These are phyloP conservation scores for Chaetogeoica ovagalla DNA, from an alignment of 2,888 invertebrate genomes.

Conservation along the genomic window DNA sequence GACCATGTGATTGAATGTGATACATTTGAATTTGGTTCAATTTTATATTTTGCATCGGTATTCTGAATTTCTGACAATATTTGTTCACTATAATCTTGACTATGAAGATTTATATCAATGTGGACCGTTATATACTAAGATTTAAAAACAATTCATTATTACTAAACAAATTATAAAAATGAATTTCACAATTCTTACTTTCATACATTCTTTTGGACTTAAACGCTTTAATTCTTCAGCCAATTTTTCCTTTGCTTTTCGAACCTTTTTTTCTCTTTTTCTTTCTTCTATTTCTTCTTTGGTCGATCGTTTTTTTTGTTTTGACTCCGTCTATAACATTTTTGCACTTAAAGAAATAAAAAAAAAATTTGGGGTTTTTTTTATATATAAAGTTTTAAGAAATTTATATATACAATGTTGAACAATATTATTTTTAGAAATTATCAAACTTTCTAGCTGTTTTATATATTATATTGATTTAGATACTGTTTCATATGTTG, in stretches of 20 bases:
- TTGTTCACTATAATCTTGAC: slow-evolving; percentile 58
- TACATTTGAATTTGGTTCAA: slow-evolving; percentile 54
- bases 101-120: slow-evolving; percentile 60
- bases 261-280: slow-evolving; percentile 50
- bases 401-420: too few species aligned
- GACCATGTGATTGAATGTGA: slow-evolving; percentile 57
- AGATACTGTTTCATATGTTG: not conserved
- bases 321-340: slow-evolving; percentile 16
- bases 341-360: not conserved
- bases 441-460: not conserved
- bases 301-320: slow-evolving; percentile 42
- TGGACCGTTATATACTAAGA: slow-evolving; percentile 61
- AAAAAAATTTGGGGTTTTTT: too few species aligned
- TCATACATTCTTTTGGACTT: slow-evolving; percentile 63
- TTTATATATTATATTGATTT: not conserved
- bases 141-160: not conserved
- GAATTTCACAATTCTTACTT: slow-evolving; percentile 58
- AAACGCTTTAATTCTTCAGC: slow-evolving; percentile 55
- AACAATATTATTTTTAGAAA: not conserved
- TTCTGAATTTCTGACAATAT: slow-evolving; percentile 56
- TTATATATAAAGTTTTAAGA: too few species aligned
- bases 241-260: slow-evolving; percentile 55
- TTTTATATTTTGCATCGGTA: slow-evolving; percentile 55
- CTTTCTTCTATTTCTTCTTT: slow-evolving; percentile 54
- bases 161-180: not conserved